Base-by-base conservation (phyloP, 2,797 vertebrate species). In the Netta rufina region DNA sequence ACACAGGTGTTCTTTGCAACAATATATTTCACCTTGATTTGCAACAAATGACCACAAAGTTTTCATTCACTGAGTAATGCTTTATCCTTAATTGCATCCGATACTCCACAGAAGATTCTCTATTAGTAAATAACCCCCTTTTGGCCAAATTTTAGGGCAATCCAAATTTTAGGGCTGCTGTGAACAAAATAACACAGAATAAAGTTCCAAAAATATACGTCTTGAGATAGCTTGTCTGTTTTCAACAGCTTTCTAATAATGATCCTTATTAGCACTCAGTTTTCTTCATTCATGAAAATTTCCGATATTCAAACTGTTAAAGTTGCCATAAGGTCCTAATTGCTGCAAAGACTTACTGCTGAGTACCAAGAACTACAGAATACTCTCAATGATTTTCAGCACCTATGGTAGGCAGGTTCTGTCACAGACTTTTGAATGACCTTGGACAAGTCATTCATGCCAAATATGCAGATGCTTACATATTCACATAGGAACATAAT, bases 281-380 rank as follows among this genome's bases (percentile, higher is more conserved):
- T 88, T 21, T n/a, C 38, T 43, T 72, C 20, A 70, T 76, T 56
- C 22, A 36, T 7, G 45, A 39, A 13, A 38, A n/a, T 54, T 57
- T 82, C 64, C 18, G 67, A 17, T 12, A 60, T 32, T 82, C 75
- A 11, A 54, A 30, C 12, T 25, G 27, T 49, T 28, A 1, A 8
- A 53, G 2, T 72, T 75, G 41, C 71, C 58, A 10, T 22, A 57
- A 87, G 77, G 36, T 25, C 60, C 47, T 56, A 72, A 86, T 3
- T 86, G 38, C 70, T 86, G 87, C 87, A 92, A 96, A 95, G 79
- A 88, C 89, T 90, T 81, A 78, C 56, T 96, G 89, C 76, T 54
- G 51, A 92, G 62, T 72, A 92, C 30, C 39, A 72, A 18, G 45
- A 8, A 53, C 11, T 32, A 56, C 15, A 72, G 76, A 73, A 67